Conservation (phyloP, 1,140 invertebrate species). For the Danaus melanippus region DNA sequence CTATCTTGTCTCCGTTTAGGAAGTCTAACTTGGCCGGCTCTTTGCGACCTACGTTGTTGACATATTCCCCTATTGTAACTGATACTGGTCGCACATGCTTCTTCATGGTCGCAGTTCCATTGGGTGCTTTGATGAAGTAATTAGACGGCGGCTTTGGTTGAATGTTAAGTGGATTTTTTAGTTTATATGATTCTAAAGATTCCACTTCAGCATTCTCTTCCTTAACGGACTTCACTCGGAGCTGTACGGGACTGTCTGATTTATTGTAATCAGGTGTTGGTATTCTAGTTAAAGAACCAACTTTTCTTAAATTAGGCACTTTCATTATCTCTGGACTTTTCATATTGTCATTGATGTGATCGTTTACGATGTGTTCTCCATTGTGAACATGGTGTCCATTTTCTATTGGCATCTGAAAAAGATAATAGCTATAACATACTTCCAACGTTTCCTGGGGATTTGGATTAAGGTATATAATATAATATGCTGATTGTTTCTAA, state of each 20-base stretch:
- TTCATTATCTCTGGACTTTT: conserved; percentile 35
- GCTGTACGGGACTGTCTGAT: conserved; percentile 41
- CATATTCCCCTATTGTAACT: conserved; percentile 80
- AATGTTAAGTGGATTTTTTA: conserved; percentile 74
- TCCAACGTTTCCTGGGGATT: too few species aligned
- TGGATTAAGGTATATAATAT: too few species aligned
- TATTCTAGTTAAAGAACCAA: conserved; percentile 58
- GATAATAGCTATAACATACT: neutral
- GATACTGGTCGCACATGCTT: conserved; percentile 70
- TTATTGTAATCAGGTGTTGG: conserved; percentile 78
- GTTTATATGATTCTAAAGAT: conserved; percentile 80
- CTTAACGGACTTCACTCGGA: conserved; percentile 70
- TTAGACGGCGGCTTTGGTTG: conserved; percentile 77
- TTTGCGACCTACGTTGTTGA: conserved; percentile 70
- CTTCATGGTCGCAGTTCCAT: conserved; percentile 65
- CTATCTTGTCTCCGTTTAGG: conserved; percentile 67
- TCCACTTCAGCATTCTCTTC: conserved; percentile 75
- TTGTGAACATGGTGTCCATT: conserved; percentile 41
- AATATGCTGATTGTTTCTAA: too few species aligned
- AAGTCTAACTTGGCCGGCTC: conserved; percentile 80
- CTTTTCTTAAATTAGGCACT: conserved; percentile 42
- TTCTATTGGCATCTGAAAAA: conserved; percentile 52
- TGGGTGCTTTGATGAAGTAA: conserved; percentile 74
- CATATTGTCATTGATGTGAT: conserved; percentile 9
- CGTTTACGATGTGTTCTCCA: conserved; percentile 26